Evolutionary conservation across 2,888 invertebrate genomes (phyloP), one percentile per base, ranked within the genome.

Genomic region (Dicyrtoma fusca): DNA sequence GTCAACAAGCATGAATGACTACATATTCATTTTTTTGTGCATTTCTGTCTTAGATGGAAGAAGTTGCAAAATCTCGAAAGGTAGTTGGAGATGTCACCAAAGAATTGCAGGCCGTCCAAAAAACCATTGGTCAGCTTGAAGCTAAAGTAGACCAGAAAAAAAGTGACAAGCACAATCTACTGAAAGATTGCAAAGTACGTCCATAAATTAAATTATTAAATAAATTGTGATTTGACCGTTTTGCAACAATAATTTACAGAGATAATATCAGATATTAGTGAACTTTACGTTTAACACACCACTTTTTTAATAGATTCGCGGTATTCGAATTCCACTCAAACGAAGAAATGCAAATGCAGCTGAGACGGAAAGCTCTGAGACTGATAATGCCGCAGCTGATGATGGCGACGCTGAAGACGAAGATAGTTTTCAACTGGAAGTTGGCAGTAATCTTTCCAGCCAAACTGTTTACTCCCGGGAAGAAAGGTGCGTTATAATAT

Each of bases 261-360:
- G 23, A 23, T 3, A 19, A 21, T 13, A 11, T 17, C 21, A 13
- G 6, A 14, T 26, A n/a, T 10, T 61, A 17, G 1, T 3, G 47
- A 51, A 26, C 23, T 13, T 65, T 8, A 13, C 21, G 45, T 42
- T 19, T 51, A 34, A 26, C 25, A n/a, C n/a, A n/a, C n/a, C n/a
- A n/a, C n/a, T n/a, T 6, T 68, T n/a, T 69, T 82, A 81, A 17
- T 81, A 92, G 92, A 95, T 99, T 88, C 97, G 97, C 83, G 97
- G 96, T 82, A 91, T 98, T 79, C 87, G 90, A 45, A 90, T 99
- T 78, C 98, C 98, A 0, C 89, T 98, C 87, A 85, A 90, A 69
- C 89, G 90, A 73, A 98, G 98, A 73, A 92, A 91, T 81, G 89
- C 98, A 87, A 95, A 97, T 82, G 96, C 97, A 82, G 92, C 95